Percentiles rank a stretch among this genome's conserved stretches.
Conservation (phyloP, 2,113 vertebrate species). For the Melanostigma gelatinosum region DNA sequence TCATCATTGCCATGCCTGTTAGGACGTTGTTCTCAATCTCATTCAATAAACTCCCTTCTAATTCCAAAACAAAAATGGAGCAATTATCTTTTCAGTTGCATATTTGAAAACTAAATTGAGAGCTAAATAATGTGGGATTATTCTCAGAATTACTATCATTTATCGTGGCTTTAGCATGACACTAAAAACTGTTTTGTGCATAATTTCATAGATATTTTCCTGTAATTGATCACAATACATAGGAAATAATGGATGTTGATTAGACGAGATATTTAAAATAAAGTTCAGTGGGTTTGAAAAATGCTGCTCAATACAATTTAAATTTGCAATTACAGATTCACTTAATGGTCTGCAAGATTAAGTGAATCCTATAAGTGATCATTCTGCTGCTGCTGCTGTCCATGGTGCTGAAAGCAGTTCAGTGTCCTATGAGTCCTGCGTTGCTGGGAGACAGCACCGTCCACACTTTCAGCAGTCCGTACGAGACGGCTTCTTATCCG, state of each 20-base stretch:
- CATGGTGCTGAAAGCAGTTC: constrained; percentile 51
- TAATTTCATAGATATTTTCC: not conserved
- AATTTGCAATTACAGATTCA: not conserved
- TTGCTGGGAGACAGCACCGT: constrained; percentile 57
- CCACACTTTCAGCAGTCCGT: not conserved
- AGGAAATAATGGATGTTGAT: not conserved
- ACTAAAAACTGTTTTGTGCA: not conserved
- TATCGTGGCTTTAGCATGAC: not conserved
- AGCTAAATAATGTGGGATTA: not conserved
- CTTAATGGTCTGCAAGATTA: not conserved
- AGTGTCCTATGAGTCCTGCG: constrained; percentile 31
- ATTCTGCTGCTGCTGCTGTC: constrained; percentile 28
- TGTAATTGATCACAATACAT: not conserved
- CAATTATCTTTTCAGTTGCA: not conserved
- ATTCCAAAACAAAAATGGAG: not conserved
- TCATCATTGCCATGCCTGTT: not conserved
- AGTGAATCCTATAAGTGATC: not conserved
- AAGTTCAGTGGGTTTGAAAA: not conserved
- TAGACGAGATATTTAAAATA: not conserved
- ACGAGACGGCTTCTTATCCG: not conserved
- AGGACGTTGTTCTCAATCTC: not conserved
- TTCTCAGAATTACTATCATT: not conserved
- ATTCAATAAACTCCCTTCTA: not conserved
- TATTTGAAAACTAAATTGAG: not conserved
- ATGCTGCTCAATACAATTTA: not conserved